Evolutionary conservation across 2,113 vertebrate species (phyloP).

Genomic region (Tragelaphus strepsiceros): DNA sequence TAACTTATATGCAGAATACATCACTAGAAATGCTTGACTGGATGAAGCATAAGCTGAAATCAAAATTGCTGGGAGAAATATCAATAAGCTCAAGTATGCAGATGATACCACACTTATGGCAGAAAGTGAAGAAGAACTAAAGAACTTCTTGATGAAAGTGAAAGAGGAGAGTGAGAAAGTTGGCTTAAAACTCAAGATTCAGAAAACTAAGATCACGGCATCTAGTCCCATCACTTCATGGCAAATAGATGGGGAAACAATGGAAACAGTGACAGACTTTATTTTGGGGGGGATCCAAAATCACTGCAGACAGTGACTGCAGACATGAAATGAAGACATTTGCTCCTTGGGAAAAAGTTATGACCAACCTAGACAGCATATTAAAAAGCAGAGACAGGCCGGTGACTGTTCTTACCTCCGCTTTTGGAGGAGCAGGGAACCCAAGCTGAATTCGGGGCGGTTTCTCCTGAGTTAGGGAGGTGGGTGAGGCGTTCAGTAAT

Average conservation of each 20-base stretch:
- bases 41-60: not conserved
- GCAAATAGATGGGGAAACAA: not conserved
- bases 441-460: not conserved
- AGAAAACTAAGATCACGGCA: not conserved
- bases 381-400: not conserved
- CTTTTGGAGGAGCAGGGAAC: accelerated
- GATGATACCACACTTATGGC: not conserved
- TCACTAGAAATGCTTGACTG: not conserved
- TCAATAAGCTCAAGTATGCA: not conserved
- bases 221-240: not conserved
- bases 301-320: not conserved
- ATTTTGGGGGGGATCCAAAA: not conserved
- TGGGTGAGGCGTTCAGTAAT: not conserved
- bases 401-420: not conserved
- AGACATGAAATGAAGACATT: not conserved
- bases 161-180: not conserved
- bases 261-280: not conserved
- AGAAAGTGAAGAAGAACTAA: not conserved
- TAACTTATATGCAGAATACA: not conserved
- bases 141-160: not conserved
- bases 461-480: not conserved
- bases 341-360: not conserved
- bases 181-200: not conserved
- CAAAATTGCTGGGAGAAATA: not conserved
- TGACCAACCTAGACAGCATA: not conserved